These are phyloP conservation scores for Megaustenia siamemsis DNA, from an alignment of 2,888 invertebrate species.

Conservation along the genomic window DNA sequence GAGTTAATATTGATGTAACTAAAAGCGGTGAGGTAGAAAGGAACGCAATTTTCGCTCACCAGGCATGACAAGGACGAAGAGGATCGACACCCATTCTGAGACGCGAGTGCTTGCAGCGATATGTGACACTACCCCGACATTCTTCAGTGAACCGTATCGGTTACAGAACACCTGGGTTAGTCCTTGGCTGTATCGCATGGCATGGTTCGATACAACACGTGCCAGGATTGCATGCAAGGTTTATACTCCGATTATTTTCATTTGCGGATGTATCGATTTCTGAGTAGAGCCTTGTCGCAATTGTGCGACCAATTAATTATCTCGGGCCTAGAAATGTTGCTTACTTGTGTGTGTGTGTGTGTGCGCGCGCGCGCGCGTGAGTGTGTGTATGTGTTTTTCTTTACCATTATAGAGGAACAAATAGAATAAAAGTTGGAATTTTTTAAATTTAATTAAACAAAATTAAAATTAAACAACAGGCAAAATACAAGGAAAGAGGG, in stretches of 20 bases:
- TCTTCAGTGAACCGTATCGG: constrained; percentile 25
- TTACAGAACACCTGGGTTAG: constrained; percentile 24
- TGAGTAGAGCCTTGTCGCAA: neutral
- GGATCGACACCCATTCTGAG: neutral
- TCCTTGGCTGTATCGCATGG: constrained; percentile 8
- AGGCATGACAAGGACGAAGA: constrained; percentile 1
- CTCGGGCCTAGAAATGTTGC: no score
- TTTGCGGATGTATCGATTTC: constrained; percentile 2
- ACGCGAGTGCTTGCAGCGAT: neutral
- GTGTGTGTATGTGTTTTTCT: no score
- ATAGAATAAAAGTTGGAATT: neutral
- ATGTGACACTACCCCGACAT: neutral
- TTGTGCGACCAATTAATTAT: constrained; percentile 3
- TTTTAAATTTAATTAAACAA: no score
- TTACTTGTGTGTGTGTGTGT: no score
- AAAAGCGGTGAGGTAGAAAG: constrained; percentile 22
- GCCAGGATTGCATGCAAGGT: neutral
- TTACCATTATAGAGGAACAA: neutral
- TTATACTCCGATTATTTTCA: neutral
- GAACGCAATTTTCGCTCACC: constrained; percentile 11
- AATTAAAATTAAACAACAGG: no score
- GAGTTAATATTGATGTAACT: constrained; percentile 33
- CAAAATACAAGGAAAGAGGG: no score
- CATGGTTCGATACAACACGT: constrained; percentile 24
- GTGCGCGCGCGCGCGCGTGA: no score